Conservation (phyloP, 2,797 vertebrate species). For the Lithobates sylvaticus region DNA sequence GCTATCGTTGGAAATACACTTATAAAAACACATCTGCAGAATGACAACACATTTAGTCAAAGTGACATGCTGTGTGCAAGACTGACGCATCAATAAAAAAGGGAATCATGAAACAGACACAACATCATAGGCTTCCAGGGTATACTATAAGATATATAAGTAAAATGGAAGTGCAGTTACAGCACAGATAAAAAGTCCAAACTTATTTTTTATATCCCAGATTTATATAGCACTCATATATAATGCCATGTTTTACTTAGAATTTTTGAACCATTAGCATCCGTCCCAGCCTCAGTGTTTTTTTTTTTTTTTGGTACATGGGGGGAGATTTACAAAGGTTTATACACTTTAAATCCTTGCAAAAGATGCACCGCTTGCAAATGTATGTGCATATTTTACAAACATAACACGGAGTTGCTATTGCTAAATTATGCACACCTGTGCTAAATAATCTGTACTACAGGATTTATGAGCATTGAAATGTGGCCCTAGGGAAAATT, state of each 20-base stretch:
- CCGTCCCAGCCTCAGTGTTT: background rate
- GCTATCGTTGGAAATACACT: background rate
- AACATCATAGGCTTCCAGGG: background rate
- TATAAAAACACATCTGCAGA: slow-evolving; percentile 1
- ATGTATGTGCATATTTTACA: slow-evolving; percentile 1
- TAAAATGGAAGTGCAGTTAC: background rate
- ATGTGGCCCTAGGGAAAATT: background rate
- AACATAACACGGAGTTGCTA: background rate
- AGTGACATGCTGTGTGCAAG: background rate
- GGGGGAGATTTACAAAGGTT: too few relatives aligned
- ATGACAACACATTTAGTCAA: background rate
- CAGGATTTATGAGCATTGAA: background rate
- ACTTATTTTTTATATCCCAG: background rate
- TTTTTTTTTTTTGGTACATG: too few relatives aligned
- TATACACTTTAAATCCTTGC: background rate
- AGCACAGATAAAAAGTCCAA: background rate
- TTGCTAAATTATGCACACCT: background rate
- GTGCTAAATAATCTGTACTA: background rate
- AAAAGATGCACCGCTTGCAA: background rate
- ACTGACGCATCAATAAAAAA: background rate
- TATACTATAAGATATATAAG: background rate
- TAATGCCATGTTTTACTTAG: background rate
- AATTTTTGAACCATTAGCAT: background rate
- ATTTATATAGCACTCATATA: background rate
- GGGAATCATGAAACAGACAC: background rate